Evolutionary conservation across 2,113 vertebrate genomes (phyloP), one percentile per base, ranked within the genome.

Genomic region (Coreoperca whiteheadi): DNA sequence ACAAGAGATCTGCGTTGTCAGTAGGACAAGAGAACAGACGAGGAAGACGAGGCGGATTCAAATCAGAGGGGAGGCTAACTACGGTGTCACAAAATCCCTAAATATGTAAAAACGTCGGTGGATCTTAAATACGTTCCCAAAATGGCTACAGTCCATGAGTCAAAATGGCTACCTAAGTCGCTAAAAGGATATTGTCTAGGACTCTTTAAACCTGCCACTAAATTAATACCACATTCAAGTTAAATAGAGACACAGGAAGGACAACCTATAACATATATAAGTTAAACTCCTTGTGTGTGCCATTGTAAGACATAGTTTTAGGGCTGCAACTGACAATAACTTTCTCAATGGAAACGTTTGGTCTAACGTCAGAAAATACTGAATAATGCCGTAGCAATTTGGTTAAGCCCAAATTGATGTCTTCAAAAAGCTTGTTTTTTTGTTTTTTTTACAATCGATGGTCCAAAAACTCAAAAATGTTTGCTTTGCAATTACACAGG

Each of bases 101-200:
- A 70, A 79, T 48, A 70, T 14, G 28, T 50, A 18, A 53, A 69
- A 64, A 53, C 1, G 4, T 37, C 57, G 15, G 15, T 57, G 9
- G 39, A 48, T 76, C 48, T 43, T 41, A 30, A 41, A 23, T 77
- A 23, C 5, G 30, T 54, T 23, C 34, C 60, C 32, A 70, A 75
- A 75, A 75, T 75, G 73, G 59, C 41, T 51, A 25, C 73, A 53
- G 48, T 23, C 6, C 32, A 41, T 2, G 23, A 56, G 51, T 28
- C 70, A 77, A n/a, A 56, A 66, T 66, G 37, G 50, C 25, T 28
- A 51, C 30, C 23, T 25, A 2, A 14, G 43, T 11, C 11, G 6
- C 25, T 23, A 21, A 50, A 50, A 60, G 14, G 3, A 56, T 37
- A 15, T 2, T 50, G 15, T 43, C 39, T 30, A 2, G 20, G 48